Conservation (phyloP, 30 jellyfish, hydroid and myxozoan species). For the Chrysaora quinquecirrha region DNA sequence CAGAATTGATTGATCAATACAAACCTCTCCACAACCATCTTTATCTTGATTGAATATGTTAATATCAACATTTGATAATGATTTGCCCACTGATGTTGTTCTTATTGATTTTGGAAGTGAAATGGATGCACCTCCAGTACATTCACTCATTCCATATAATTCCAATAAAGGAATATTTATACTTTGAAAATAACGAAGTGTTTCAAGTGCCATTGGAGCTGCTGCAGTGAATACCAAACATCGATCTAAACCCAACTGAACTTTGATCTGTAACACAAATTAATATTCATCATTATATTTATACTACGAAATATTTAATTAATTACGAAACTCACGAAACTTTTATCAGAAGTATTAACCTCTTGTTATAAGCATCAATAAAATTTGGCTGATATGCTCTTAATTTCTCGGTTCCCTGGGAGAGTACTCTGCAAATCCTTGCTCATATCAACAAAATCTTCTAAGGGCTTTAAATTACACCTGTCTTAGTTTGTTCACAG, state of each 20-base stretch:
- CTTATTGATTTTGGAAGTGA: conserved; percentile 36
- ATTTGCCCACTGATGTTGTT: conserved; percentile 76
- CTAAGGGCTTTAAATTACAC: too few species aligned
- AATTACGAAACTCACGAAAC: too few species aligned
- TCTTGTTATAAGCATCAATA: too few species aligned
- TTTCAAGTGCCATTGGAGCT: conserved; percentile 89
- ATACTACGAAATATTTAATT: too few species aligned
- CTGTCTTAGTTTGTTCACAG: too few species aligned
- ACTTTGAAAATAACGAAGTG: conserved; percentile 88
- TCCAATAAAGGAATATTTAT: conserved; percentile 84
- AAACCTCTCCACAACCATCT: conserved; percentile 99
- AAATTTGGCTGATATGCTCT: too few species aligned
- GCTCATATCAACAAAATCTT: too few species aligned
- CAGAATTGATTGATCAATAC: too few species aligned
- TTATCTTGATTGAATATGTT: conserved; percentile 81
- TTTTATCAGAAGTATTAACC: too few species aligned
- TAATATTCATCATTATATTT: not conserved
- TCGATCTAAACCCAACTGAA: conserved; percentile 85
- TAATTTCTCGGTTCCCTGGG: too few species aligned
- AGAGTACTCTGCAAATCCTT: too few species aligned
- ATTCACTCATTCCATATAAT: conserved; percentile 94
- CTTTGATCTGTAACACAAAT: conserved; percentile 55
- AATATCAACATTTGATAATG: conserved; percentile 40
- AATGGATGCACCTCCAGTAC: conserved; percentile 81
- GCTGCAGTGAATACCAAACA: conserved; percentile 82